A percentile compares a stretch with the other conserved stretches of the same genome.
Conservation (phyloP, 2,888 invertebrate species). For the Phytoseiulus persimilis region DNA sequence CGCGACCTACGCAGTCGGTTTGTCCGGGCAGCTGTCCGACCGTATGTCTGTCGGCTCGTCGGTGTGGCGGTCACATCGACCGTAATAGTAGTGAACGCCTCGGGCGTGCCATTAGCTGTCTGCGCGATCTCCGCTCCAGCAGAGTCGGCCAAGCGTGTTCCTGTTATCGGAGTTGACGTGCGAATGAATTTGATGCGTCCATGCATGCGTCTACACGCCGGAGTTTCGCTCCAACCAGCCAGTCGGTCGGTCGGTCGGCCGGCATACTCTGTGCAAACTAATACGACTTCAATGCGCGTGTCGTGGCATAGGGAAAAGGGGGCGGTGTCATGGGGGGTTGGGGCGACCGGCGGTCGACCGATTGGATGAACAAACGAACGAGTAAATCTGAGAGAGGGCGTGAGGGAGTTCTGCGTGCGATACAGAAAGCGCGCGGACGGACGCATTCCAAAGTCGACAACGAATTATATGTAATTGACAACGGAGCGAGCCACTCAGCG, state of each 20-base stretch:
- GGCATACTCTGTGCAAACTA: neutral
- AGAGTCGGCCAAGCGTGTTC: neutral
- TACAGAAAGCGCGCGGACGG: neutral
- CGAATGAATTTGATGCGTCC: constrained; percentile 5
- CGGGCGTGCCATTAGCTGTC: neutral
- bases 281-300: neutral
- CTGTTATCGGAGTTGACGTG: constrained; percentile 5
- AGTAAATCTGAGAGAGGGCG: neutral
- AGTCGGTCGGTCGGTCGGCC: too few relatives aligned
- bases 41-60: neutral
- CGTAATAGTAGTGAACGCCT: constrained; percentile 5
- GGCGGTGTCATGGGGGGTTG: neutral
- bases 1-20: neutral
- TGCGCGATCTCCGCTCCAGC: neutral
- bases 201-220: neutral
- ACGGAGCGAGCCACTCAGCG: neutral
- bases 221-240: neutral
- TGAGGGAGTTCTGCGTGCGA: neutral
- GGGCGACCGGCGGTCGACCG: neutral
- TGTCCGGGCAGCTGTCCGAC: neutral
- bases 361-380: neutral
- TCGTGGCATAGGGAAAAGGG: neutral
- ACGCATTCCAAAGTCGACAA: neutral
- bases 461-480: neutral
- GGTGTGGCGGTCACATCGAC: neutral